Base-by-base conservation (phyloP, 2,888 invertebrate genomes). In the Eutolmus rufibarbis region DNA sequence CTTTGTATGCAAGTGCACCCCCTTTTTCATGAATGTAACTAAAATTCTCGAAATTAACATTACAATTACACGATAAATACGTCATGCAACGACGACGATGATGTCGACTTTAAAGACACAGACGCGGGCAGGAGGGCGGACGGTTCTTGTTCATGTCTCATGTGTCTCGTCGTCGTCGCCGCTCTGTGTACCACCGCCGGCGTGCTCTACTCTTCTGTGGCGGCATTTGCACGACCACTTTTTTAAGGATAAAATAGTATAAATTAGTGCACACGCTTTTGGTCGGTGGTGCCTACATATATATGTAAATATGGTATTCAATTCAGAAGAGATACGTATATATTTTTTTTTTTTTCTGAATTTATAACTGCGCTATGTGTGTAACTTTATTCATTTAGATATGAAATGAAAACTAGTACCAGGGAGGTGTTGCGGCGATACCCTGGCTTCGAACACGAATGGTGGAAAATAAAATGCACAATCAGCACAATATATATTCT, bases 201-300 rank as follows among this genome's bases (percentile, higher is more conserved):
- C 57, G 37, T 2, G 57, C 23, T 57, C 66, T n/a, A 19, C n/a
- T n/a, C 51, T n/a, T n/a, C 19, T 51, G 51, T 51, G 51, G 51
- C 51, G 51, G 79, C 31, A 19, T 77, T 77, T 77, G 37, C 78
- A 78, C 78, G 46, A 81, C 81, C 56, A 81, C 81, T 81, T 81
- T 81, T 81, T 81, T 81, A 66, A 81, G 81, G 56, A 81, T 51
- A 23, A 34, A 43, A 81, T 81, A 56, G 46, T 81, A 78, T 78
- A 81, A 81, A 81, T 81, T 51, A 51, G 81, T 81, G 51, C 78
- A 43, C 43, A 78, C 40, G 43, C 40, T 40, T 78, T n/a, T 31
- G n/a, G 66, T 1, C 28, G n/a, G 8, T 16, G 56, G 23, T 66
- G 23, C 16, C 16, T 79, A 51, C 19, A 51, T 74, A 74, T 74